Conservation (phyloP, 2,113 vertebrate genomes). For the Cariama cristata region DNA sequence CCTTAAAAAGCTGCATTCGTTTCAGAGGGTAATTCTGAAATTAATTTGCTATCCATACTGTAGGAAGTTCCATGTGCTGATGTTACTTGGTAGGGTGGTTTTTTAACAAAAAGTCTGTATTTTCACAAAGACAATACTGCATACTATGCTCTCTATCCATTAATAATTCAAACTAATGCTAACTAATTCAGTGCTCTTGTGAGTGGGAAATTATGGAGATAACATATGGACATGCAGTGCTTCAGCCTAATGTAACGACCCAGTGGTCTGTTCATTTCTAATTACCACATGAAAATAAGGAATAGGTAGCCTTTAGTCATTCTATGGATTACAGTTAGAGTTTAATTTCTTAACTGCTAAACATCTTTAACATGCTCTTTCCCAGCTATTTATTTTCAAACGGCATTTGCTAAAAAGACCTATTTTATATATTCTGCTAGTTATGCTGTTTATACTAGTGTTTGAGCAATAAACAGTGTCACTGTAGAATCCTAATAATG, state of each 20-base stretch:
- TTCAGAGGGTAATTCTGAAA: neutral
- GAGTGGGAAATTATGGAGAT: neutral
- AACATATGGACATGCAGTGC: neutral
- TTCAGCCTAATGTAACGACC: neutral
- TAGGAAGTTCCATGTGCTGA: neutral
- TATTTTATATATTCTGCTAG: slow-evolving; percentile 1
- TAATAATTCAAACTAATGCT: neutral
- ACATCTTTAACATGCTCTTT: neutral
- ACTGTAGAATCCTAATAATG: neutral
- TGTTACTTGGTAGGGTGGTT: neutral
- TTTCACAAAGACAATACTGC: neutral
- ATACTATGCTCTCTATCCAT: neutral
- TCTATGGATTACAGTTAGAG: neutral
- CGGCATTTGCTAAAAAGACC: neutral
- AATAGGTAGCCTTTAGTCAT: neutral
- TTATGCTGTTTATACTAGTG: neutral
- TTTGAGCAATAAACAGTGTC: neutral
- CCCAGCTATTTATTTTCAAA: neutral
- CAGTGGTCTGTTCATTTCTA: neutral
- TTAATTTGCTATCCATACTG: neutral
- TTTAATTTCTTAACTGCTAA: neutral
- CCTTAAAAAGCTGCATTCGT: neutral
- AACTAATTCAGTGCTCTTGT: neutral
- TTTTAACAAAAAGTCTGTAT: neutral
- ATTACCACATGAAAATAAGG: neutral